These are phyloP conservation scores for Sebastes itinus DNA, from an alignment of 2,797 vertebrate species.

Conservation along the genomic window DNA sequence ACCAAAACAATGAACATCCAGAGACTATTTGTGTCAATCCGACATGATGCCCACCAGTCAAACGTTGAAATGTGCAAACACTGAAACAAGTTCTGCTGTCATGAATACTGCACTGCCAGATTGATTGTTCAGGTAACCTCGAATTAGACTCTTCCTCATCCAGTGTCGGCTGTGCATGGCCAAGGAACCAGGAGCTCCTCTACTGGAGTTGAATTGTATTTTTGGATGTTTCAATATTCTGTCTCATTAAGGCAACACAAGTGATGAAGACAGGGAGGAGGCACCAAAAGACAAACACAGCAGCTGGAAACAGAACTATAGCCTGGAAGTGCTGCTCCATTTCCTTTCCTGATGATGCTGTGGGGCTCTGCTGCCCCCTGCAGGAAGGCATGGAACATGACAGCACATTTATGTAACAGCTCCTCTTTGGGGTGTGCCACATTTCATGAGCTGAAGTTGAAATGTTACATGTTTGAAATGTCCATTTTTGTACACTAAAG, in stretches of 20 bases:
- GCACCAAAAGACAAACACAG: background rate
- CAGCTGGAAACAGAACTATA: background rate
- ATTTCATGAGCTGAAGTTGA: background rate
- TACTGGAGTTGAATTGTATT: background rate
- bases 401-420: background rate
- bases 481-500: background rate
- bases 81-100: background rate
- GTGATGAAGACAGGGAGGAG: background rate
- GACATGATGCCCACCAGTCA: too few relatives aligned
- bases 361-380: slow-evolving; percentile 33
- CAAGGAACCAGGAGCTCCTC: background rate
- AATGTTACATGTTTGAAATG: background rate
- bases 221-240: background rate
- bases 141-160: background rate
- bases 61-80: slow-evolving; percentile 10
- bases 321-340: background rate
- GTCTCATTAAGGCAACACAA: background rate
- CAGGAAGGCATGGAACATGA: background rate
- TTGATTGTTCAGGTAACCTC: background rate
- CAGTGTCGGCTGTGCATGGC: background rate
- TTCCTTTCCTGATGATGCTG: background rate
- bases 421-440: background rate
- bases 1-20: background rate
- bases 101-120: background rate
- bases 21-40: background rate